These are phyloP conservation scores for Syndactyla subalaris DNA, from an alignment of 2,797 vertebrate genomes.

Conservation along the genomic window DNA sequence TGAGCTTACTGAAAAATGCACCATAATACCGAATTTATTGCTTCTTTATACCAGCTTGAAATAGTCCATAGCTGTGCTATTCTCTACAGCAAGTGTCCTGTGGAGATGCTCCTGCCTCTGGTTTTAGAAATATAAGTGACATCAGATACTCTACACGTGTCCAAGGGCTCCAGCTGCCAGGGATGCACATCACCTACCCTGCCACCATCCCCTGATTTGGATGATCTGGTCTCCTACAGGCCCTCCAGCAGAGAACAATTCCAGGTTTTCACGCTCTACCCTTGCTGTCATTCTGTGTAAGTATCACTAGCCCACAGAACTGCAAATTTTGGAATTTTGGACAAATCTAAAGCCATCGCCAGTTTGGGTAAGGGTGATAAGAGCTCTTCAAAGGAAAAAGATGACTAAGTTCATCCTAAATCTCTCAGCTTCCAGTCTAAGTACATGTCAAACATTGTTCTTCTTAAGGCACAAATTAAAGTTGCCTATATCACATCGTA, in stretches of 20 bases:
- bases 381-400: not conserved
- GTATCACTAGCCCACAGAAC: not conserved
- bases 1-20: not conserved
- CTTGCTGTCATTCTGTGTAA: not conserved
- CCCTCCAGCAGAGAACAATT: not conserved
- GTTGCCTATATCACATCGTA: not conserved
- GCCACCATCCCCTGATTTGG: not conserved
- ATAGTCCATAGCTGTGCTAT: not conserved
- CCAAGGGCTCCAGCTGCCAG: not conserved
- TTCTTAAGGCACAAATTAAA: not conserved
- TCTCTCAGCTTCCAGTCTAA: not conserved
- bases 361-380: not conserved
- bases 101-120: not conserved
- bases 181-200: rapidly evolving
- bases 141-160: not conserved
- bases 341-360: not conserved
- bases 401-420: not conserved
- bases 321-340: not conserved
- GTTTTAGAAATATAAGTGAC: not conserved
- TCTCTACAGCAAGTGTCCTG: not conserved
- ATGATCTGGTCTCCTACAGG: not conserved
- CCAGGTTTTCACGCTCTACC: not conserved
- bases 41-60: not conserved
- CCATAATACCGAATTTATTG: not conserved
- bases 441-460: not conserved